Conservation (phyloP, 2,888 invertebrate species). For the Ochropacha duplaris region DNA sequence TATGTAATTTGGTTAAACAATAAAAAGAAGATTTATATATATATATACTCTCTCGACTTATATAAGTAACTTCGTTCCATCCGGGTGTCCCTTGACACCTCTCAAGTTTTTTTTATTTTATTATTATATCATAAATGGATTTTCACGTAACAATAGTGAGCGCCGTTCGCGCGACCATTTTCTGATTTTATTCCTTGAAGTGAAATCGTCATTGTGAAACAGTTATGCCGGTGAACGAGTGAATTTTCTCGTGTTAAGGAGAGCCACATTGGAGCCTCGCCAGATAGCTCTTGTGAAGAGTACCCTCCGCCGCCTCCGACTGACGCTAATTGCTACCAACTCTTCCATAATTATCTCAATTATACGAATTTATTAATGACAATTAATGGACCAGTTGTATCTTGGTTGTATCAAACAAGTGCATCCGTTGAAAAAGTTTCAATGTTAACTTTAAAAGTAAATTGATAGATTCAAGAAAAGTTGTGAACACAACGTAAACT, state of each 20-base stretch:
- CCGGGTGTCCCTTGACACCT: no score
- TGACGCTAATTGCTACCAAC: slow-evolving; percentile 78
- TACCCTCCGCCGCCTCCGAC: slow-evolving; percentile 56
- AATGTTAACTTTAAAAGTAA: not conserved
- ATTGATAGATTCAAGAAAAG: not conserved
- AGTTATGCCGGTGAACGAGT: slow-evolving; percentile 50
- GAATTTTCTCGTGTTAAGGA: slow-evolving; percentile 59
- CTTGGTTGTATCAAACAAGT: slow-evolving; percentile 15
- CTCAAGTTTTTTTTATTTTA: no score
- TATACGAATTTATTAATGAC: slow-evolving; percentile 53
- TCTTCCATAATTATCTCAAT: slow-evolving; percentile 72
- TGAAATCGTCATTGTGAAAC: slow-evolving; percentile 47
- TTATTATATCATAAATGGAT: no score
- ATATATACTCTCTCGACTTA: no score
- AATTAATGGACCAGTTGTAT: slow-evolving; percentile 39
- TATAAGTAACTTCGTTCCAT: no score
- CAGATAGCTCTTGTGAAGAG: slow-evolving; percentile 73
- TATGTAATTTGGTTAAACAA: no score
- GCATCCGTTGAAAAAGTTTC: not conserved
- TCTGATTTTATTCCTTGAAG: slow-evolving; percentile 39
- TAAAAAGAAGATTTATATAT: no score
- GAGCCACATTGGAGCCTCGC: slow-evolving; percentile 70
- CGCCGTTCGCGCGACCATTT: slow-evolving; percentile 4
- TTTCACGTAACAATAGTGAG: not conserved
- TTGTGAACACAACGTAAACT: not conserved